Percentiles rank a stretch among this genome's conserved stretches.
Conservation (phyloP, 2,888 invertebrate species). For the Mythimna loreyi region DNA sequence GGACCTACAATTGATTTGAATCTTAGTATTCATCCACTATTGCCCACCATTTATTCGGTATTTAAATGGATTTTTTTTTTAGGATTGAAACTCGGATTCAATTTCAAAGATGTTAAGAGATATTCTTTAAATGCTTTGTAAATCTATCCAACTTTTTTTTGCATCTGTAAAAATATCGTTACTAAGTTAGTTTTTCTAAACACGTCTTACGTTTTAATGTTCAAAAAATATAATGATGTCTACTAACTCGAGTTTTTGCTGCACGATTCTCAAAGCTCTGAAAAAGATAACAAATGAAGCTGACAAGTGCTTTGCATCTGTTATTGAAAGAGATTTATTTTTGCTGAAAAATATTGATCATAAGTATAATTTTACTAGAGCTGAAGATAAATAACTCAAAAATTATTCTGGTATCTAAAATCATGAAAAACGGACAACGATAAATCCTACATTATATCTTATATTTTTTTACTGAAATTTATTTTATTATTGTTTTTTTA, state of each 20-base stretch:
- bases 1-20: slow-evolving; percentile 30
- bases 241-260: background rate
- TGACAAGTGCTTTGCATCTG: background rate
- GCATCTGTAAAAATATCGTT: background rate
- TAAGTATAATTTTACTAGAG: background rate
- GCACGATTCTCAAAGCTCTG: background rate
- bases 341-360: background rate
- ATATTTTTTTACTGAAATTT: too few species aligned
- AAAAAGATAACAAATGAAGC: slow-evolving; percentile 24
- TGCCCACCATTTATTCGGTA: slow-evolving; percentile 1
- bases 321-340: slow-evolving; percentile 1
- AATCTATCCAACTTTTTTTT: slow-evolving; percentile 10
- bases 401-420: background rate
- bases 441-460: background rate
- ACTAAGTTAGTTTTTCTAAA: slow-evolving; percentile 11
- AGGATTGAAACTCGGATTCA: background rate
- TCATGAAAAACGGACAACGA: background rate
- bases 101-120: slow-evolving; percentile 12
- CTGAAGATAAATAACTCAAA: slow-evolving; percentile 9
- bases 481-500: too few species aligned
- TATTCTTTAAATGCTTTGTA: background rate
- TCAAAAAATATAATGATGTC: slow-evolving; percentile 20
- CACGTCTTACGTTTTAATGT: background rate
- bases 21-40: slow-evolving; percentile 17
- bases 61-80: slow-evolving; percentile 4